Evolutionary conservation across 2,113 vertebrate genomes (phyloP).

Genomic region (Pelecanoides urinatrix): DNA sequence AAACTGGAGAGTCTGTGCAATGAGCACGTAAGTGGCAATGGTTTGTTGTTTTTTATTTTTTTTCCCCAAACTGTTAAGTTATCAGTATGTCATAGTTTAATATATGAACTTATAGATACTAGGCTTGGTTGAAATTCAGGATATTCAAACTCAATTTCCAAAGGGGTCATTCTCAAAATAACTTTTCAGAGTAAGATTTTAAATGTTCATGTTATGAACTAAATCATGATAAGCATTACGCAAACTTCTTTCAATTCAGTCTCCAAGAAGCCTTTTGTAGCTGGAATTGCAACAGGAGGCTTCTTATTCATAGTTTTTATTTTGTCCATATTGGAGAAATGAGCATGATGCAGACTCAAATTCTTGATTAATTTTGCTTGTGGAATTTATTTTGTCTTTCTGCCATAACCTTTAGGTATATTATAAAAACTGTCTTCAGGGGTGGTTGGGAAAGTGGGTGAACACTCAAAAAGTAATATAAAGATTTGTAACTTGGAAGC

Average conservation of each 20-base stretch:
- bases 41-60: neutral
- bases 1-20: conserved; percentile 80
- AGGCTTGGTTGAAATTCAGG: neutral
- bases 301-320: neutral
- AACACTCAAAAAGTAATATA: rapidly evolving
- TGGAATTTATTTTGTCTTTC: neutral
- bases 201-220: neutral
- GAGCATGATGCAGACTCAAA: neutral
- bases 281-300: neutral
- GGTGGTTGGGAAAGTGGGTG: neutral
- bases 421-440: neutral
- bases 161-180: neutral
- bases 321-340: neutral
- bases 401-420: neutral
- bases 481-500: neutral
- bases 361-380: neutral
- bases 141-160: neutral
- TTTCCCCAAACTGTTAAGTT: neutral
- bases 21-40: conserved; percentile 72
- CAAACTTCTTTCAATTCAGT: neutral
- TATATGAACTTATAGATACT: neutral
- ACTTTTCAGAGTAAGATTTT: neutral
- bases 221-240: neutral
- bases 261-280: neutral
- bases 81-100: neutral